phyloP scores from a whole-genome alignment of 2,113 vertebrate genomes.

The Catharus minimus region DNA sequence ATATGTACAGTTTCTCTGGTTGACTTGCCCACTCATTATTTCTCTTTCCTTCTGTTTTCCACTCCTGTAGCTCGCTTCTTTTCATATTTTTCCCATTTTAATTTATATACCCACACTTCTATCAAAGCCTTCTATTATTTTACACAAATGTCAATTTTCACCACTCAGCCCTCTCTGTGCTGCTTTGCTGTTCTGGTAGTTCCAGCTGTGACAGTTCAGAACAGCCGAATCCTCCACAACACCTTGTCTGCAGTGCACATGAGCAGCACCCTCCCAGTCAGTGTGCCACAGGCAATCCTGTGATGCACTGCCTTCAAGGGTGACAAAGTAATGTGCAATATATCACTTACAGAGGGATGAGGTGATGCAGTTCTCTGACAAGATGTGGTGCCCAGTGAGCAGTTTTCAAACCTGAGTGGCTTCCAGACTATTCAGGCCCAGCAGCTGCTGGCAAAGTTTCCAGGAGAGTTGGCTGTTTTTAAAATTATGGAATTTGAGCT shows the following conservation, averaged over 20 bases:
- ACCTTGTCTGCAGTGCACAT: background rate
- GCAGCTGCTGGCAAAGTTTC: background rate
- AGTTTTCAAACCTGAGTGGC: background rate
- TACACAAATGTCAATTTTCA: background rate
- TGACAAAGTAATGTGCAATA: background rate
- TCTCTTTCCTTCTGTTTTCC: background rate
- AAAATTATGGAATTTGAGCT: background rate
- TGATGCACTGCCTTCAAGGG: background rate
- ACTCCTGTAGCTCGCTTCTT: background rate
- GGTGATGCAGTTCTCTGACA: background rate
- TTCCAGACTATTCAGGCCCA: background rate
- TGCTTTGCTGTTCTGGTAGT: background rate
- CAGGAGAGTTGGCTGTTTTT: background rate
- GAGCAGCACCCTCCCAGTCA: background rate
- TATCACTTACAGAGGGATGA: background rate
- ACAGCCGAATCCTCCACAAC: background rate
- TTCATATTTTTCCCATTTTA: background rate
- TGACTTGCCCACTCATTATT: background rate
- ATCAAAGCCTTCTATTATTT: background rate
- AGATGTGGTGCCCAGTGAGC: background rate
- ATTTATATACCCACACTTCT: background rate
- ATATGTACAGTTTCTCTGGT: background rate
- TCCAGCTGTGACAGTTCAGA: slow-evolving; percentile 2
- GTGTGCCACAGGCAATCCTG: background rate
- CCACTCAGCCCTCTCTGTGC: background rate